These are phyloP conservation scores for Diplazon laetatorius DNA, from an alignment of 2,888 invertebrate genomes.

Conservation along the genomic window DNA sequence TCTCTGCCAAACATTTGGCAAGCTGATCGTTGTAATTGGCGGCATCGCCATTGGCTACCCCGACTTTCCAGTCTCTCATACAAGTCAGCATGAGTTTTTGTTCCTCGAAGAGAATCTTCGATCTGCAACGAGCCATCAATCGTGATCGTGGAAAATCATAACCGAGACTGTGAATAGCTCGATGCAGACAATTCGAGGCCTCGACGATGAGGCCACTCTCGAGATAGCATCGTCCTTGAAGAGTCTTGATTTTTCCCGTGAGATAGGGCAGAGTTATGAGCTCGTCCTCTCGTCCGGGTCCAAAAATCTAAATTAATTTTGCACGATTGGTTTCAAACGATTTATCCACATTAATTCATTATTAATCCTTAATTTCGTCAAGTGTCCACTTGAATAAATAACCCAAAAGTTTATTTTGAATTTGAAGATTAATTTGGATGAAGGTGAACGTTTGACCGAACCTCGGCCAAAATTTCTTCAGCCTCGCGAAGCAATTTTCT, in stretches of 20 bases:
- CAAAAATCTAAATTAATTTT: constrained; percentile 65
- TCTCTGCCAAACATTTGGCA: constrained; percentile 81
- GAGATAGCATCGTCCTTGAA: constrained; percentile 82
- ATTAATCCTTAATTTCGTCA: no score
- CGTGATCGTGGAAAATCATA: constrained; percentile 80
- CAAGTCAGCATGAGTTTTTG: constrained; percentile 78
- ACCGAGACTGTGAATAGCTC: constrained; percentile 81
- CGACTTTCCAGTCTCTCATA: constrained; percentile 71
- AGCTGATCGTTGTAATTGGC: constrained; percentile 82
- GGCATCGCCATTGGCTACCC: constrained; percentile 75
- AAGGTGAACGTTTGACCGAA: constrained; percentile 37
- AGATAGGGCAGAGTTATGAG: constrained; percentile 76
- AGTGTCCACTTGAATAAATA: no score
- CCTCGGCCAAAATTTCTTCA: constrained; percentile 76
- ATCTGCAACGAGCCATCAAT: constrained; percentile 72
- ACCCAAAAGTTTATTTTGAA: no score
- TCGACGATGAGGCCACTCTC: constrained; percentile 81
- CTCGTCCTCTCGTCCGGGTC: constrained; percentile 72
- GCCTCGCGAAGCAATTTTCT: constrained; percentile 84
- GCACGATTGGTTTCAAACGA: not conserved
- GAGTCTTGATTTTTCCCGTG: constrained; percentile 81
- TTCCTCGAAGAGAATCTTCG: constrained; percentile 72
- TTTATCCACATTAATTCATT: no score
- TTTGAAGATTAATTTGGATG: not conserved
- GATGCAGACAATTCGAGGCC: constrained; percentile 78